Base-by-base conservation (phyloP, 2,888 invertebrate genomes). In the Coleophora deauratella region DNA sequence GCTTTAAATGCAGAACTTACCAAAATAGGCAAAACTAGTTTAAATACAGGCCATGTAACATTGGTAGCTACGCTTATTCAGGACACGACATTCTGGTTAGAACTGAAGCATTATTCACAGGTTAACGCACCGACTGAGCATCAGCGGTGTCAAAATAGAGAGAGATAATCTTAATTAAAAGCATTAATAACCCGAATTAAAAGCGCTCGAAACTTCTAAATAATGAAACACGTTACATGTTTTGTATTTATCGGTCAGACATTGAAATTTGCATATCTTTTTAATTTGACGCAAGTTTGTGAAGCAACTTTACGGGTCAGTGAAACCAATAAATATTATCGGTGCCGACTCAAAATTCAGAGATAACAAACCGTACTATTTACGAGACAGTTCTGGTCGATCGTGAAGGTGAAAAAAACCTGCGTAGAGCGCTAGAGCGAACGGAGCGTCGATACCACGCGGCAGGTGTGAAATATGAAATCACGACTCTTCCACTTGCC, bases 401-500 rank as follows among this genome's bases (percentile, higher is more conserved):
- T 21, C 21, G 21, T 3, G 3, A 6, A 66, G 70, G 66, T 62
- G 63, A 69, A 70, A 73, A 75, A 70, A 65, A 80, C 81, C 77
- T 72, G 80, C 78, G 67, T 60, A 62, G 62, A 63, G 40, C 35
- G 21, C 21, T 21, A 21, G 21, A 21, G 21, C 21, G 21, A 21
- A 6, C 6, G 21, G 3, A 27, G 59, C 68, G 60, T 62, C 65
- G 67, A 72, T 72, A 72, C 75, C 71, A 70, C 76, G 75, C 78
- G 72, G 64, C 66, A 67, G 81, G 85, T 85, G 85, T 84, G 82
- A 85, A 85, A 82, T 82, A 85, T 82, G 81, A 81, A 85, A 85
- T 85, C 85, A 85, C 85, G 85, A 85, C 68, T 77, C 71, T 66
- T 66, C 69, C 70, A 74, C 74, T 74, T 65, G 75, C 67, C n/a